A percentile compares a stretch with the other conserved stretches of the same genome.
Conservation (phyloP, 2,797 vertebrate genomes). For the Oreochromis mossambicus region DNA sequence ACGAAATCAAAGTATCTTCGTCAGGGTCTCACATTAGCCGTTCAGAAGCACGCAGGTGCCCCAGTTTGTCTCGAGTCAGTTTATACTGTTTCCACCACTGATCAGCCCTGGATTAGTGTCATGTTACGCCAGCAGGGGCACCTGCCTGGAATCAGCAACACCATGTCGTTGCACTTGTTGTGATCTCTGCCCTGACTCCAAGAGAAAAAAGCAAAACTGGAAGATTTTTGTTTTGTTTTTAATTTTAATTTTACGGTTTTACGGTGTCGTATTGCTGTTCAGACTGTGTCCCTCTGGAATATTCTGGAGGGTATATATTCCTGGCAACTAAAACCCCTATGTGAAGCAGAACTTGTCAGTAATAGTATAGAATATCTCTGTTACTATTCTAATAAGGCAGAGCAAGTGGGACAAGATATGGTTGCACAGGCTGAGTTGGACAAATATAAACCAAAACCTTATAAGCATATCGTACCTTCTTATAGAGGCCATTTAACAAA, state of each 20-base stretch:
- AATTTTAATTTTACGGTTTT: neutral
- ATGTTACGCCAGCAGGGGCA: constrained; percentile 48
- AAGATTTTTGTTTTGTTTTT: neutral
- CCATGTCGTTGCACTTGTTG: constrained; percentile 26
- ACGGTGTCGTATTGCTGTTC: neutral
- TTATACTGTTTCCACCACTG: constrained; percentile 60
- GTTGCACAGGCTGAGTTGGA: constrained; percentile 46
- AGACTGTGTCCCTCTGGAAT: neutral
- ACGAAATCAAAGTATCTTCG: constrained; percentile 58
- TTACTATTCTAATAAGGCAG: constrained; percentile 66
- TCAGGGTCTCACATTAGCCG: constrained; percentile 43
- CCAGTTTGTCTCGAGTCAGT: constrained; percentile 52
- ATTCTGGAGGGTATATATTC: neutral
- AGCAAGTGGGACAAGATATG: constrained; percentile 48
- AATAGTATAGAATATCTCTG: constrained; percentile 68
- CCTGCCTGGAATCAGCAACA: constrained; percentile 45
- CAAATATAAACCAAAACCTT: constrained; percentile 73
- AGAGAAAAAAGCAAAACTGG: neutral
- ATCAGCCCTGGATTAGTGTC: constrained; percentile 60
- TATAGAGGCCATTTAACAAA: constrained; percentile 28
- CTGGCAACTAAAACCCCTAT: constrained; percentile 6
- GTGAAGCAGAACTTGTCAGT: constrained; percentile 55
- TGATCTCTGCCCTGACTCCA: constrained; percentile 26
- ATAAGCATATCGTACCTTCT: constrained; percentile 45
- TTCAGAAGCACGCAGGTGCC: constrained; percentile 38